Percentiles rank a stretch among this genome's conserved stretches.
These are phyloP conservation scores for Neodiprion virginianus DNA, from an alignment of 1,140 invertebrate genomes.

Conservation along the genomic window DNA sequence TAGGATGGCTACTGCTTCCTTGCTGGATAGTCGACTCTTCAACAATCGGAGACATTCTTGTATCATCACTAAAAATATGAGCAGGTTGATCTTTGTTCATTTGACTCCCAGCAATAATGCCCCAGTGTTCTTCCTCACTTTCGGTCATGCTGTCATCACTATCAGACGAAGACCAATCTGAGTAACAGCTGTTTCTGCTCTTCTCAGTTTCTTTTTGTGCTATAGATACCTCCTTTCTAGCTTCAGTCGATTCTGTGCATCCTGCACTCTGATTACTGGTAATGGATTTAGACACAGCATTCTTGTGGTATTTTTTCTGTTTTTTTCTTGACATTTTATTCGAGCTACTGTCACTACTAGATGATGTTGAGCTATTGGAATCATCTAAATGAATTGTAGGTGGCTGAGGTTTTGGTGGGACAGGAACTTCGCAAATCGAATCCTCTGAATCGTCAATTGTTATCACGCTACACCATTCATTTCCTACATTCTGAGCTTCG, in stretches of 20 bases:
- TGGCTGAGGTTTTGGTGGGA: conserved; percentile 52
- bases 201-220: too few relatives aligned
- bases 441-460: conserved; percentile 41
- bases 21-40: neutral
- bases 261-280: too few relatives aligned
- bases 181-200: neutral
- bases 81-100: conserved; percentile 7
- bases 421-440: conserved; percentile 54
- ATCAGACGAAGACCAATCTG: neutral
- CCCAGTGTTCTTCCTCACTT: conserved; percentile 28
- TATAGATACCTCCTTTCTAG: too few relatives aligned
- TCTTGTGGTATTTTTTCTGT: neutral
- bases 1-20: neutral
- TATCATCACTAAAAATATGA: neutral
- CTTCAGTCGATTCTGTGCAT: too few relatives aligned
- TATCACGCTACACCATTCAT: neutral
- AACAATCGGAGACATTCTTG: neutral
- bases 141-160: conserved; percentile 30
- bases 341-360: conserved; percentile 15
- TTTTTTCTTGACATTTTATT: conserved; percentile 6
- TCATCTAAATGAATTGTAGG: conserved; percentile 48
- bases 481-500: neutral
- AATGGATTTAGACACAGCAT: neutral
- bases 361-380: conserved; percentile 35
- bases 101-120: conserved; percentile 12